phyloP scores from a whole-genome alignment of 92 coral and sea anemone species.

The Zoanthus sociatus region DNA sequence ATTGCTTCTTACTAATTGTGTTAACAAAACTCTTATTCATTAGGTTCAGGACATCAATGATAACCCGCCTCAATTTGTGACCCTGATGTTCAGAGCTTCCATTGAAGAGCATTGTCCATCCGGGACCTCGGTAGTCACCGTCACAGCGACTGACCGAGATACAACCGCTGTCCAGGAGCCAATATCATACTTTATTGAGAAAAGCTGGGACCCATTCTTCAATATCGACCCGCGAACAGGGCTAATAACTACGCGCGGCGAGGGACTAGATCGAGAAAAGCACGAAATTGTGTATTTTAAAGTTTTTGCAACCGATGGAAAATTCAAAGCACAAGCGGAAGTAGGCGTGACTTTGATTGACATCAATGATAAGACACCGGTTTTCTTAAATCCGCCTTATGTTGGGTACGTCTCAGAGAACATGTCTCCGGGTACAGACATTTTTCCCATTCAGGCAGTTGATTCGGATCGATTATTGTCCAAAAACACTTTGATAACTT shows the following conservation, averaged over 20 bases:
- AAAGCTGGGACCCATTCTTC: slow-evolving; percentile 67
- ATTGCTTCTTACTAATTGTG: too few species aligned
- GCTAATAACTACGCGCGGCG: slow-evolving; percentile 61
- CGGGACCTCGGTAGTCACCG: slow-evolving; percentile 63
- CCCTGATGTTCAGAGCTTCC: slow-evolving; percentile 67
- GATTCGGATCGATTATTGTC: slow-evolving; percentile 82
- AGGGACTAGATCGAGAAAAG: slow-evolving; percentile 77
- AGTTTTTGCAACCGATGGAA: slow-evolving; percentile 80
- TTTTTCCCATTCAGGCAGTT: slow-evolving; percentile 81
- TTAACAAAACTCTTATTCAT: not conserved
- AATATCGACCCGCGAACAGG: slow-evolving; percentile 77
- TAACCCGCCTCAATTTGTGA: slow-evolving; percentile 75
- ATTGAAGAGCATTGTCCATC: slow-evolving; percentile 75
- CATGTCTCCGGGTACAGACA: slow-evolving; percentile 76
- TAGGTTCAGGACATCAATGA: slow-evolving; percentile 90
- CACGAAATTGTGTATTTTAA: slow-evolving; percentile 70
- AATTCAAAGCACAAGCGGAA: slow-evolving; percentile 63
- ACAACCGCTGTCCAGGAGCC: slow-evolving; percentile 62
- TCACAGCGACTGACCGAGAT: slow-evolving; percentile 76
- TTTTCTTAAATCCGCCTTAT: slow-evolving; percentile 88
- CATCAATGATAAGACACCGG: slow-evolving; percentile 82
- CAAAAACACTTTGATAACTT: slow-evolving; percentile 73
- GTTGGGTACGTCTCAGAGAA: slow-evolving; percentile 73
- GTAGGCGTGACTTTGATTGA: slow-evolving; percentile 78
- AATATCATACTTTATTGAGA: slow-evolving; percentile 69